A percentile compares a stretch with the other conserved stretches of the same genome.
Evolutionary conservation across 1,140 invertebrate genomes (phyloP).

Genomic region (Listronotus oregonensis): DNA sequence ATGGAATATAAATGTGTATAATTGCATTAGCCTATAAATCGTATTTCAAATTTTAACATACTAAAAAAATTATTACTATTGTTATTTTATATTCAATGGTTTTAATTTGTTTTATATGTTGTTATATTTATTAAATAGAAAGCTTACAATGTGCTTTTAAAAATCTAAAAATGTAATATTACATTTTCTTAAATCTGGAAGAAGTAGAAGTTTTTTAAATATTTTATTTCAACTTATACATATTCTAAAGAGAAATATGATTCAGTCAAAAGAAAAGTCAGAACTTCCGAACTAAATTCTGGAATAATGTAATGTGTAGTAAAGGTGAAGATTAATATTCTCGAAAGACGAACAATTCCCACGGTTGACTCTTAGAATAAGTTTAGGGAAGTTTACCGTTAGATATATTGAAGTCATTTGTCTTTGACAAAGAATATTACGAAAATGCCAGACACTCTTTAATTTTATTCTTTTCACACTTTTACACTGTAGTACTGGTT

Average conservation of each 20-base stretch:
- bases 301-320: constrained; percentile 26
- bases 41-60: too few relatives aligned
- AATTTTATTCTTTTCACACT: constrained; percentile 32
- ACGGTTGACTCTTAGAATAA: constrained; percentile 36
- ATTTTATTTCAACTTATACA: too few relatives aligned
- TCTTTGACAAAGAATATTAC: constrained; percentile 36
- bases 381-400: constrained; percentile 31
- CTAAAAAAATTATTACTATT: too few relatives aligned
- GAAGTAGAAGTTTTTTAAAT: too few relatives aligned
- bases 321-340: constrained; percentile 36
- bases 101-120: too few relatives aligned
- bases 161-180: too few relatives aligned
- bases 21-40: too few relatives aligned
- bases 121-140: too few relatives aligned
- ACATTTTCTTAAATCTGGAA: too few relatives aligned
- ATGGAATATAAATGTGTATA: too few relatives aligned
- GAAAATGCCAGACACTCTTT: constrained; percentile 21
- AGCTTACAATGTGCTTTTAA: too few relatives aligned
- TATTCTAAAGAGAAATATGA: constrained; percentile 6
- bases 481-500: not conserved
- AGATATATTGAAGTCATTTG: constrained; percentile 33
- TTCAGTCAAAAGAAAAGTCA: constrained; percentile 12
- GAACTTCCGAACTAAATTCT: constrained; percentile 19
- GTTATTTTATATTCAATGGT: too few relatives aligned
- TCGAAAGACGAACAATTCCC: constrained; percentile 35